phyloP scores from a whole-genome alignment of 1,140 invertebrate species.

The Centruroides sculpturatus region DNA sequence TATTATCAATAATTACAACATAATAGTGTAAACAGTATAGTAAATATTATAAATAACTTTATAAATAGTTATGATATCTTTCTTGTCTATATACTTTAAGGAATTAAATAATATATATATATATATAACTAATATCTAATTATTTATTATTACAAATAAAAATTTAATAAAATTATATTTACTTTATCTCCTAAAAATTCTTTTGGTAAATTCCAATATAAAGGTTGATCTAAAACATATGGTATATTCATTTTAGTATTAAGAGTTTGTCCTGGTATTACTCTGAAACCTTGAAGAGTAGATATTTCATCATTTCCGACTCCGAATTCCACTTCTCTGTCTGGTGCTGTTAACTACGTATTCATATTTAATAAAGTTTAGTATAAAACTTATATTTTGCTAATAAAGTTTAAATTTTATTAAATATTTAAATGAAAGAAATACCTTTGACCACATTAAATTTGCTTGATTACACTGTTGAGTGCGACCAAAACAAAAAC shows the following conservation, averaged over 20 bases:
- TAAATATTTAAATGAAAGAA: not conserved
- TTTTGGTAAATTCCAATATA: slow-evolving; percentile 72
- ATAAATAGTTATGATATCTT: too few relatives aligned
- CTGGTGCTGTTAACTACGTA: slow-evolving; percentile 7
- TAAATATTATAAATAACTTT: too few relatives aligned
- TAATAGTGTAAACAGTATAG: too few relatives aligned
- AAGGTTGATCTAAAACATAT: slow-evolving; percentile 49
- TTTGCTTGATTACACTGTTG: slow-evolving; percentile 57
- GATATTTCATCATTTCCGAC: slow-evolving; percentile 15
- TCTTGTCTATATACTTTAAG: too few relatives aligned
- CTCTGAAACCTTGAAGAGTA: slow-evolving; percentile 33
- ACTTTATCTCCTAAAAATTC: slow-evolving; percentile 75
- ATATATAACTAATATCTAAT: too few relatives aligned
- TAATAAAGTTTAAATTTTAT: too few relatives aligned
- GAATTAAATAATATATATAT: too few relatives aligned
- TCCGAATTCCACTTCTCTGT: slow-evolving; percentile 14
- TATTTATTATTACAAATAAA: too few relatives aligned
- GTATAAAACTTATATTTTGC: not conserved
- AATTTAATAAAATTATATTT: slow-evolving; percentile 5
- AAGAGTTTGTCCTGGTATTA: slow-evolving; percentile 48
- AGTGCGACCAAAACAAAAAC: slow-evolving; percentile 76
- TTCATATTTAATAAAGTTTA: not conserved
- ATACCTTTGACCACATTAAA: slow-evolving; percentile 54
- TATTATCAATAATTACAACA: too few relatives aligned
- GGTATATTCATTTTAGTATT: slow-evolving; percentile 50